phyloP scores from a whole-genome alignment of 2,888 invertebrate genomes.

The Oscheius sp. region DNA sequence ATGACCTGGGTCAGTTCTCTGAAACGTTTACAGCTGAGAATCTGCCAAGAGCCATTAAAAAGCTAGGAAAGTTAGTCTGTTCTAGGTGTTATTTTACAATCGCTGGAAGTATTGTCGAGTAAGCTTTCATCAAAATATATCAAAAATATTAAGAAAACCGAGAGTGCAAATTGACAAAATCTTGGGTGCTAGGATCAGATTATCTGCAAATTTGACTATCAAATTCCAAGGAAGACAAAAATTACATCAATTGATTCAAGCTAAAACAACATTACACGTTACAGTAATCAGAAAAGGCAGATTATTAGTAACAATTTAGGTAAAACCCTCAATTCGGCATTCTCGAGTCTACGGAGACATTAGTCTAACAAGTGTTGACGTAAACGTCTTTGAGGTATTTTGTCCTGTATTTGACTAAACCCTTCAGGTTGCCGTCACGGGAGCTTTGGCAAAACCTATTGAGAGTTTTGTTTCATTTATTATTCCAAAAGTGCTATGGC shows the following conservation, averaged over 20 bases:
- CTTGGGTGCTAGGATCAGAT: conserved; percentile 56
- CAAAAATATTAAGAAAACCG: conserved; percentile 55
- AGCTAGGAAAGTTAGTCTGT: conserved; percentile 61
- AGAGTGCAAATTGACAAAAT: conserved; percentile 58
- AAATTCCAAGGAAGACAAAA: conserved; percentile 53
- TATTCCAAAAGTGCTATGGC: conserved; percentile 68
- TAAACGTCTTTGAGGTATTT: conserved; percentile 65
- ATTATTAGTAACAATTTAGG: conserved; percentile 35
- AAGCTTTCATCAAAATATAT: neutral
- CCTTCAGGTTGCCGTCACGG: conserved; percentile 60
- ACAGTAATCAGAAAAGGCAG: conserved; percentile 44
- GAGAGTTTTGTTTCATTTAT: conserved; percentile 62
- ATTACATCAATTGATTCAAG: conserved; percentile 60
- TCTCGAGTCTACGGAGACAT: conserved; percentile 66
- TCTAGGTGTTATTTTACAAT: conserved; percentile 64
- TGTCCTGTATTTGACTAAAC: too few relatives aligned
- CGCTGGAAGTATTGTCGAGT: conserved; percentile 61
- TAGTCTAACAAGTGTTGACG: conserved; percentile 66
- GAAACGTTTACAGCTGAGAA: conserved; percentile 39
- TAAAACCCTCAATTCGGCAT: conserved; percentile 65
- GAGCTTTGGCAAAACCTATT: conserved; percentile 61
- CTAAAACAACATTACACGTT: conserved; percentile 61
- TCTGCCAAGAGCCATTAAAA: conserved; percentile 59
- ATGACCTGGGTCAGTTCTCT: conserved; percentile 55
- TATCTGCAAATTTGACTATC: conserved; percentile 53